phyloP scores from a whole-genome alignment of 2,113 vertebrate genomes.

The Stegostoma tigrinum region DNA sequence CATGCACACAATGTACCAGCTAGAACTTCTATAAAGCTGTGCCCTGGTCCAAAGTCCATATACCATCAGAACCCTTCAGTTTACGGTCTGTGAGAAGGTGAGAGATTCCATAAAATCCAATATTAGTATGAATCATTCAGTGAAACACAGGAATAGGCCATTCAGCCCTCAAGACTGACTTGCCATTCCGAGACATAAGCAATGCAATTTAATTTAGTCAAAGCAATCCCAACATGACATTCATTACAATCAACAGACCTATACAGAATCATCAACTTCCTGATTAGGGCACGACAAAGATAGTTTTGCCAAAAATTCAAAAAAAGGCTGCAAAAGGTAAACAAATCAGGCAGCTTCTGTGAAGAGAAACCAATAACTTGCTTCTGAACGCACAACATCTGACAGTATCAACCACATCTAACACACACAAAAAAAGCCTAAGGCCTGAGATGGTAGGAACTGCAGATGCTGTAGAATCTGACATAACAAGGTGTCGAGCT shows the following conservation, averaged over 20 bases:
- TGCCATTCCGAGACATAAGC: background rate
- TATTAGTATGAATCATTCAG: background rate
- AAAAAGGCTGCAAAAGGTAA: too few relatives aligned
- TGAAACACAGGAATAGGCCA: background rate
- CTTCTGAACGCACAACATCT: too few relatives aligned
- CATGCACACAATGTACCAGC: background rate
- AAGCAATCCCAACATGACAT: background rate
- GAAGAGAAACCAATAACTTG: too few relatives aligned
- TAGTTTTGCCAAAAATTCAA: background rate
- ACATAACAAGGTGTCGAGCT: too few relatives aligned
- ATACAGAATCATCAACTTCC: background rate
- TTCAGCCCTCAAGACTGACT: background rate
- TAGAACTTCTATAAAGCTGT: background rate
- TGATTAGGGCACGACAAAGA: background rate
- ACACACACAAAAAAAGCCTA: too few relatives aligned
- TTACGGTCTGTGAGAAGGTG: background rate
- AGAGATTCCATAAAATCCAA: background rate
- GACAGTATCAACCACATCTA: too few relatives aligned
- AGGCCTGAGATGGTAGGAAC: too few relatives aligned
- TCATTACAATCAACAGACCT: background rate
- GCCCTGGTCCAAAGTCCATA: background rate
- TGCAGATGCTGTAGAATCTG: too few relatives aligned
- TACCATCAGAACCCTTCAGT: background rate
- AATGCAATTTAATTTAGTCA: background rate
- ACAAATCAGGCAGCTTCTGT: too few relatives aligned